These are phyloP conservation scores for Molossus alvarezi DNA, from an alignment of 2,797 vertebrate species.

Conservation along the genomic window DNA sequence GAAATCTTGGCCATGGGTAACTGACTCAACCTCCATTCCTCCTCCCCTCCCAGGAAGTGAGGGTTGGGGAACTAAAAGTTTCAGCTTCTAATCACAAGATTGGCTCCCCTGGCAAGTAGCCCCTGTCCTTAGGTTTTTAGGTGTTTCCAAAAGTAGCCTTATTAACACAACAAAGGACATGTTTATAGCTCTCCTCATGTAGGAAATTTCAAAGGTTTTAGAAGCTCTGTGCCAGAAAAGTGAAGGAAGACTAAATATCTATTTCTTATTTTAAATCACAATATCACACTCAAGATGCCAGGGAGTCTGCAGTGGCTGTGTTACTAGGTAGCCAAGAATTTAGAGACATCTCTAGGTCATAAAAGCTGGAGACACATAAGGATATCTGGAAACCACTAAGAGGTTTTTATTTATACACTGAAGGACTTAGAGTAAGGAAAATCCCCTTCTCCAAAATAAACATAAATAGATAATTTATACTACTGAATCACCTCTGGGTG, in stretches of 20 bases:
- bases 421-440: background rate
- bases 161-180: background rate
- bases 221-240: background rate
- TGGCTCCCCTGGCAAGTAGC: background rate
- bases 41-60: background rate
- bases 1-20: background rate
- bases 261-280: background rate
- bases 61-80: background rate
- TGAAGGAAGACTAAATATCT: background rate
- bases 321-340: conserved; percentile 27
- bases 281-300: background rate
- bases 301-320: background rate
- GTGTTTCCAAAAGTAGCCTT: background rate
- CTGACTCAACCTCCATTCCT: background rate
- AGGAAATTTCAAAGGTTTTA: background rate
- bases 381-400: background rate
- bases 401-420: background rate
- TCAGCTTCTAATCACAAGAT: background rate
- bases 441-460: background rate
- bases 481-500: background rate
- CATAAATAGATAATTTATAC: background rate
- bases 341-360: background rate
- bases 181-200: background rate
- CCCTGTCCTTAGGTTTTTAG: background rate
- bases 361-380: background rate